Conservation (phyloP, 2,888 invertebrate species). For the Lomographa bimaculata region DNA sequence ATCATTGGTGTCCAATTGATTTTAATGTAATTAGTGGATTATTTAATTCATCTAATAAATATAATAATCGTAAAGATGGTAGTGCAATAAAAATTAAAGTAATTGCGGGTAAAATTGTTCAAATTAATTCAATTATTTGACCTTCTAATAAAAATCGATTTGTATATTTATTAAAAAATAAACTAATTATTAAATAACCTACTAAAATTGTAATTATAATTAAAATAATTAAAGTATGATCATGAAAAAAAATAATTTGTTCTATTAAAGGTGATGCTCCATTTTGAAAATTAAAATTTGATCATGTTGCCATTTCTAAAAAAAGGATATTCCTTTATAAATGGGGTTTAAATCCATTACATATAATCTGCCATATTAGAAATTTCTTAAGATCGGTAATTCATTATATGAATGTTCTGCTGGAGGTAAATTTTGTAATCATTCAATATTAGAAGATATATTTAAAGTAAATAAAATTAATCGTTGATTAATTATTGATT, state of each 20-base stretch:
- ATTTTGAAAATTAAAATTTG: too few species aligned
- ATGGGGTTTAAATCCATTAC: slow-evolving; percentile 87
- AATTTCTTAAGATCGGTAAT: slow-evolving; percentile 82
- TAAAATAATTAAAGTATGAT: slow-evolving; percentile 85
- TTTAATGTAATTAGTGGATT: slow-evolving; percentile 83
- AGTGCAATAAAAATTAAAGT: slow-evolving; percentile 85
- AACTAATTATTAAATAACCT: slow-evolving; percentile 78
- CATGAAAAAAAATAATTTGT: too few species aligned
- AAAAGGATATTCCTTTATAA: slow-evolving; percentile 85
- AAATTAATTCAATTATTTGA: slow-evolving; percentile 86
- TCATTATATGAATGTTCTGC: slow-evolving; percentile 84
- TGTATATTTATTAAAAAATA: slow-evolving; percentile 83
- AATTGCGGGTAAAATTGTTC: slow-evolving; percentile 85
- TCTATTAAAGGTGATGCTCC: too few species aligned
- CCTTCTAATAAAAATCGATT: slow-evolving; percentile 83
- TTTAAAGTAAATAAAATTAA: too few species aligned
- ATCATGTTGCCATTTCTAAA: too few species aligned
- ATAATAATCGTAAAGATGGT: slow-evolving; percentile 84
- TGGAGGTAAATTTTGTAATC: slow-evolving; percentile 82
- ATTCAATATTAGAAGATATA: slow-evolving; percentile 86
- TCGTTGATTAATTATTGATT: slow-evolving; percentile 81
- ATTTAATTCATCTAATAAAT: slow-evolving; percentile 85
- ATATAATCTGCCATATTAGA: slow-evolving; percentile 85
- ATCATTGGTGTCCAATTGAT: slow-evolving; percentile 85
- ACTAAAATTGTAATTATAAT: slow-evolving; percentile 85